A percentile compares a stretch with the other conserved stretches of the same genome.
These are phyloP conservation scores for Marisa cornuarietis DNA, from an alignment of 1,140 invertebrate species.

Conservation along the genomic window DNA sequence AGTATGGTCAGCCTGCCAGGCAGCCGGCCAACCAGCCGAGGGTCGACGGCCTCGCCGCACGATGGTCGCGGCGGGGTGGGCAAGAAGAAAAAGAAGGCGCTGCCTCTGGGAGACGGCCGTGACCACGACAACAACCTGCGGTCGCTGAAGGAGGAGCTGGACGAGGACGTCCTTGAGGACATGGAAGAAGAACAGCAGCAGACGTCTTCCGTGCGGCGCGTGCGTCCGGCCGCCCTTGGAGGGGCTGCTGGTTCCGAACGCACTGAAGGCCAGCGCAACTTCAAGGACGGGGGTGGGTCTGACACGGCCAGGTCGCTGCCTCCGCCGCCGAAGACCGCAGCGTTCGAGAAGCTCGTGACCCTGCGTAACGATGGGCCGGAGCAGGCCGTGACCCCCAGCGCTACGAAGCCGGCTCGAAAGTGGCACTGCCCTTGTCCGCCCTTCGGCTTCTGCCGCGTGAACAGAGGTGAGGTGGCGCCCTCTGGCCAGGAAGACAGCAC, in stretches of 20 bases:
- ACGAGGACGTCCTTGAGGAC: constrained; percentile 51
- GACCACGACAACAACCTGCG: constrained; percentile 48
- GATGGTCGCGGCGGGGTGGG: constrained; percentile 28
- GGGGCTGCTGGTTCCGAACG: constrained; percentile 7
- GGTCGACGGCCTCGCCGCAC: constrained; percentile 29
- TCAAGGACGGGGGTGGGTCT: no score
- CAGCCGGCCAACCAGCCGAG: constrained; percentile 48
- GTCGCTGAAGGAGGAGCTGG: constrained; percentile 50
- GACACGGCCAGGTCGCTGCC: constrained; percentile 25
- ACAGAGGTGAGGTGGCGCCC: constrained; percentile 13
- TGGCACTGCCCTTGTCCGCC: constrained; percentile 8
- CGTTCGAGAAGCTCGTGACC: constrained; percentile 16
- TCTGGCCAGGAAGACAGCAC: not conserved
- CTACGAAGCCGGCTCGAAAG: not conserved
- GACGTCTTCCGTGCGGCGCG: not conserved
- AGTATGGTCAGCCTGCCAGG: constrained; percentile 44
- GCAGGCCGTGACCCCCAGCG: constrained; percentile 3
- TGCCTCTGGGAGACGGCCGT: constrained; percentile 41
- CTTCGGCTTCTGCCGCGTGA: constrained; percentile 5
- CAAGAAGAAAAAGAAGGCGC: constrained; percentile 54
- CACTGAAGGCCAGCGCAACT: not conserved
- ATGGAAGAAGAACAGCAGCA: constrained; percentile 42
- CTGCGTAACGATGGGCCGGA: not conserved
- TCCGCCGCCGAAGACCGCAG: constrained; percentile 26
- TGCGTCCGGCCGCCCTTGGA: not conserved